Evolutionary conservation across 2,113 vertebrate genomes (phyloP).

Genomic region (Callocephalon fimbriatum): DNA sequence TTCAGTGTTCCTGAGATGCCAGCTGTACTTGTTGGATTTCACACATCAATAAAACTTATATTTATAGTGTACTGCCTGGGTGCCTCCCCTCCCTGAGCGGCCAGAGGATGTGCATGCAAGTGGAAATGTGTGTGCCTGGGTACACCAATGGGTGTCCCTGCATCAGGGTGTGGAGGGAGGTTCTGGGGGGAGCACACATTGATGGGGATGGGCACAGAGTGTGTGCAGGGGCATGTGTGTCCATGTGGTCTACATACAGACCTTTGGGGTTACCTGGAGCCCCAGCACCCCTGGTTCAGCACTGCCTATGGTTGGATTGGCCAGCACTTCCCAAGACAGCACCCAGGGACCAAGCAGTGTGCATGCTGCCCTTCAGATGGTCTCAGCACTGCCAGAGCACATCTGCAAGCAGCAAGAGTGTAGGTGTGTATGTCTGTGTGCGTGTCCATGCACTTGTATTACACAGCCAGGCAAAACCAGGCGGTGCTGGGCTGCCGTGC

Average conservation of each 20-base stretch:
- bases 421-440: not conserved
- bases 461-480: not conserved
- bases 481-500: not conserved
- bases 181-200: not conserved
- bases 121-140: rapidly evolving
- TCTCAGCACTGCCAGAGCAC: not conserved
- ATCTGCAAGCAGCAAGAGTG: not conserved
- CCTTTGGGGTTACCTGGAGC: not conserved
- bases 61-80: slow-evolving; percentile 72
- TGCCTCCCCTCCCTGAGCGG: not conserved
- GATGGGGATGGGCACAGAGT: rapidly evolving
- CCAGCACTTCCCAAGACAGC: rapidly evolving
- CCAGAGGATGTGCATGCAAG: rapidly evolving
- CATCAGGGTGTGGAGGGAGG: rapidly evolving
- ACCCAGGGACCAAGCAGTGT: rapidly evolving
- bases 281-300: not conserved
- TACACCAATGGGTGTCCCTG: rapidly evolving
- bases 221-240: rapidly evolving
- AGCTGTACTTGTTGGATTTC: slow-evolving; percentile 74
- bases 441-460: rapidly evolving
- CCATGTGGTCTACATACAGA: not conserved
- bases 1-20: slow-evolving; percentile 39
- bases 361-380: rapidly evolving
- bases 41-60: slow-evolving; percentile 84
- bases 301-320: not conserved